Base-by-base conservation (phyloP, 1,140 invertebrate genomes). In the Cotesia typhae region DNA sequence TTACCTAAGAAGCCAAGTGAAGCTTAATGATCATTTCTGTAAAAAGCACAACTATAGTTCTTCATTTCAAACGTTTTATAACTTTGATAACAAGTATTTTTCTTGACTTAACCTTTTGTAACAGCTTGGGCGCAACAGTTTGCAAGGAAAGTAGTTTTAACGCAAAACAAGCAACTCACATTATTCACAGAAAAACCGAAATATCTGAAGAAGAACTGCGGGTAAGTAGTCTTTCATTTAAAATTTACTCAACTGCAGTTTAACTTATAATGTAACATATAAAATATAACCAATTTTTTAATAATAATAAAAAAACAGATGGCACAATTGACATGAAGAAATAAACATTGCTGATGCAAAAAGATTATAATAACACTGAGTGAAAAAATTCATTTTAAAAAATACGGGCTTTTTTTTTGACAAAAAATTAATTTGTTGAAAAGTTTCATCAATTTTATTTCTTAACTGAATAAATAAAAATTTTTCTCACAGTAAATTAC, bases 61-160 rank as follows among this genome's bases (percentile, higher is more conserved):
- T 47, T 10, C 41, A 6, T 10, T 9, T 9, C 10, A 47, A 9
- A 47, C 10, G 41, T 47, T 47, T 41, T 41, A 41, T 7, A 5
- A 1, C 10, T 69, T 57, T 38, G 57, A 59, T 67, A 67, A 4
- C 17, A 53, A 63, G 35, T 2, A 74, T 77, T 76, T 74, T 78
- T 76, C 78, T 82, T 80, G 74, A 79, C 61, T 59, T 55, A 61
- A 52, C 5, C 68, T 47, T 47, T 47, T 47, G 6, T 47, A 10
- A 47, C 41, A 85, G 83, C 59, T 79, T 85, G 0, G 84, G 83
- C 1, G 83, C 81, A 4, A 67, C 57, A 37, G 35, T 71, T 35
- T 10, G 28, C 3, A 53, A 28, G n/a, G 38, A 71, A 35, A 47
- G 38, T 36, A 12, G 6, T 51, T 28, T 41, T n/a, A n/a, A 28